These are phyloP conservation scores for Yponomeuta cagnagella DNA, from an alignment of 2,888 invertebrate genomes.

Conservation along the genomic window DNA sequence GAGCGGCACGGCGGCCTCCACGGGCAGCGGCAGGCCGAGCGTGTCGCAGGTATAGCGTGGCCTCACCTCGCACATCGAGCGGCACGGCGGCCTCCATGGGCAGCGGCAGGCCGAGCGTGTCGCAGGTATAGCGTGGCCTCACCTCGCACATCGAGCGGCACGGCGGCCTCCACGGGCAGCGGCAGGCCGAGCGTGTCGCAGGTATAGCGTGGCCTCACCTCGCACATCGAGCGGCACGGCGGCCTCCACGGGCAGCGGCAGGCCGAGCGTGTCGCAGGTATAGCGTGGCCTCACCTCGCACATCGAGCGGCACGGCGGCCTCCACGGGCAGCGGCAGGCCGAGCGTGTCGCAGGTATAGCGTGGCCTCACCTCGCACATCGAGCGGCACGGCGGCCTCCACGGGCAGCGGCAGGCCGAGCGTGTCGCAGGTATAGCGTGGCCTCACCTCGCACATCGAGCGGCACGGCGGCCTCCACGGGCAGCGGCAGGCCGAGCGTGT, in stretches of 20 bases:
- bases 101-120: constrained; percentile 90
- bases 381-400: constrained; percentile 88
- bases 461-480: too few species aligned
- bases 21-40: constrained; percentile 91
- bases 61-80: constrained; percentile 78
- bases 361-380: constrained; percentile 79
- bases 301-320: constrained; percentile 85
- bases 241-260: constrained; percentile 94
- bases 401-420: constrained; percentile 91
- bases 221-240: constrained; percentile 83
- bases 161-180: constrained; percentile 91
- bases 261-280: constrained; percentile 79
- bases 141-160: constrained; percentile 86
- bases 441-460: too few species aligned
- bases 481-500: too few species aligned
- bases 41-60: constrained; percentile 58
- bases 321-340: constrained; percentile 94
- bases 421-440: too few species aligned
- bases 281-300: constrained; percentile 32
- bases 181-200: constrained; percentile 87
- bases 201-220: too few species aligned
- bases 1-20: constrained; percentile 84
- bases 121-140: neutral
- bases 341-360: constrained; percentile 85
- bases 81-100: constrained; percentile 90